Evolutionary conservation across 2,797 vertebrate species (phyloP).

Genomic region (Melanotaenia nigrans): DNA sequence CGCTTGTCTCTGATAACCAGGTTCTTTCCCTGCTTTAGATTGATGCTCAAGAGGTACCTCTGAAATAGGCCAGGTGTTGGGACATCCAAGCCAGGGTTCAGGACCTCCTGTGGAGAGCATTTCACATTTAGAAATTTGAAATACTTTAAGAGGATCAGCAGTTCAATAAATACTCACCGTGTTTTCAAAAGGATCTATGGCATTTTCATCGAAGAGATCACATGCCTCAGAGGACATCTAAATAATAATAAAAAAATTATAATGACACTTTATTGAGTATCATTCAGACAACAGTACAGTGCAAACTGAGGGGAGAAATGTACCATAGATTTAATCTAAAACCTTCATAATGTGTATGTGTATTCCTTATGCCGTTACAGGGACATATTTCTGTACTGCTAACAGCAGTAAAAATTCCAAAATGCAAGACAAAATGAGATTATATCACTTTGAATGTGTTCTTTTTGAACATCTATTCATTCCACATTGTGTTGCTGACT

Average conservation of each 20-base stretch:
- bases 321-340: background rate
- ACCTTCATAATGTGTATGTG: background rate
- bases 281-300: background rate
- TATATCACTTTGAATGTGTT: conserved; percentile 11
- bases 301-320: background rate
- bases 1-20: conserved; percentile 90
- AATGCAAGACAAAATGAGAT: conserved; percentile 7
- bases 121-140: conserved; percentile 9
- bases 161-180: conserved; percentile 59
- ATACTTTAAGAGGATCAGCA: conserved; percentile 5
- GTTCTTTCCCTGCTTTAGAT: conserved; percentile 90
- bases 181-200: conserved; percentile 41
- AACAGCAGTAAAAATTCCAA: background rate
- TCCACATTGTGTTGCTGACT: conserved; percentile 33
- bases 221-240: conserved; percentile 54
- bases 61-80: conserved; percentile 70
- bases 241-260: background rate
- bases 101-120: conserved; percentile 45
- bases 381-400: background rate
- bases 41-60: conserved; percentile 90
- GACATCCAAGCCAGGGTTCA: conserved; percentile 64
- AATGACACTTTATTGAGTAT: conserved; percentile 11
- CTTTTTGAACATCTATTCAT: conserved; percentile 4
- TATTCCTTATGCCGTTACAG: background rate
- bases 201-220: conserved; percentile 53